phyloP scores from a whole-genome alignment of 2,797 vertebrate genomes.

The Cottoperca gobio region DNA sequence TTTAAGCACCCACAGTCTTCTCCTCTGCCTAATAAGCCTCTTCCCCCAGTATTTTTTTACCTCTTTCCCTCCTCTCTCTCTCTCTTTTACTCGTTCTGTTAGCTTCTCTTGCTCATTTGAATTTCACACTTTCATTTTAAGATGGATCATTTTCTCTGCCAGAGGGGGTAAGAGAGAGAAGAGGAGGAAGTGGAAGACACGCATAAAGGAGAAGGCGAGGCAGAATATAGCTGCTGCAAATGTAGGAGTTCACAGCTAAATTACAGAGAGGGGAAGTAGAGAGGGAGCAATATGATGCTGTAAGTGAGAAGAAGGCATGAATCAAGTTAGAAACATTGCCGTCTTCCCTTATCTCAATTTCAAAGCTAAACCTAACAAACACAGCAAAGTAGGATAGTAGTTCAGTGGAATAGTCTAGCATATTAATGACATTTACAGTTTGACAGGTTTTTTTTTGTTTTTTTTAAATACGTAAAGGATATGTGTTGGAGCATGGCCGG shows the following conservation, averaged over 20 bases:
- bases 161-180: slow-evolving; percentile 27
- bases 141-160: slow-evolving; percentile 60
- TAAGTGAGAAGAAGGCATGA: slow-evolving; percentile 50
- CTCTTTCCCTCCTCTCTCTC: slow-evolving; percentile 5
- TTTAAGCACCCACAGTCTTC: neutral
- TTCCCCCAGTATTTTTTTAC: slow-evolving; percentile 13
- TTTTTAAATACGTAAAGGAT: slow-evolving; percentile 16
- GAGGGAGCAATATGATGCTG: slow-evolving; percentile 35
- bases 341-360: slow-evolving; percentile 41
- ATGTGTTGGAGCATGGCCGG: neutral
- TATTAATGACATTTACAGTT: slow-evolving; percentile 33
- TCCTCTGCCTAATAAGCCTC: slow-evolving; percentile 16
- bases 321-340: slow-evolving; percentile 28
- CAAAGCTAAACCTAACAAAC: slow-evolving; percentile 36
- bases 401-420: slow-evolving; percentile 22
- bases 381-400: slow-evolving; percentile 24
- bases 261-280: slow-evolving; percentile 41
- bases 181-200: slow-evolving; percentile 27
- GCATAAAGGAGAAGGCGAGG: slow-evolving; percentile 43
- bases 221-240: slow-evolving; percentile 50
- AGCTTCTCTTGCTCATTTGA: slow-evolving; percentile 54
- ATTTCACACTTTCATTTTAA: slow-evolving; percentile 67
- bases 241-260: slow-evolving; percentile 63
- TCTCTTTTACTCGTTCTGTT: slow-evolving; percentile 23
- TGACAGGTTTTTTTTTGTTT: no score